phyloP scores from a whole-genome alignment of 2,797 vertebrate genomes.

The Natrix natrix region DNA sequence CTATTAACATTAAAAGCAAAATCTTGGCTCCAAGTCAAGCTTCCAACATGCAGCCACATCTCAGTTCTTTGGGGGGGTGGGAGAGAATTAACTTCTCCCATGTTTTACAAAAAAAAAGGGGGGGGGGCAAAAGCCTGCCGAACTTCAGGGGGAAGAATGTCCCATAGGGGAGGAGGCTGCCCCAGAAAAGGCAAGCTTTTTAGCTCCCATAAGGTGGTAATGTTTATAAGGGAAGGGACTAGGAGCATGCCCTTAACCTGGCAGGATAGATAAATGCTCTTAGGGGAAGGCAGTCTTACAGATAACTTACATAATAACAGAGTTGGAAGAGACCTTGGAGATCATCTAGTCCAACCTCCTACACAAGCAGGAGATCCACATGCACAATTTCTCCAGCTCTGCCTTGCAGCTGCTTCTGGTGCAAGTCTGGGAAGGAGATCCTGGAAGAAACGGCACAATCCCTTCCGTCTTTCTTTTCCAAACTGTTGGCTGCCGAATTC shows the following conservation, averaged over 20 bases:
- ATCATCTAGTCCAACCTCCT: background rate
- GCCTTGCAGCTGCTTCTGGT: background rate
- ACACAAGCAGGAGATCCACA: background rate
- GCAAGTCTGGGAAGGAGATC: background rate
- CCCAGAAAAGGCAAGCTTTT: background rate
- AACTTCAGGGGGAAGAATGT: background rate
- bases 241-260: background rate
- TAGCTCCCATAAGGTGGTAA: background rate
- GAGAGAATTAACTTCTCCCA: no score
- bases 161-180: background rate
- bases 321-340: background rate
- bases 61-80: no score
- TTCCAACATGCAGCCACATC: no score
- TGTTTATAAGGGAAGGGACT: background rate
- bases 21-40: no score
- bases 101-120: background rate
- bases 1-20: no score
- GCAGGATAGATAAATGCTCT: background rate
- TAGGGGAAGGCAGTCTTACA: background rate
- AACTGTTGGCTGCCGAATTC: background rate
- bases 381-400: background rate
- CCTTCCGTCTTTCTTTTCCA: background rate
- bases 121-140: background rate
- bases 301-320: no score
- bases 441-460: background rate